A percentile compares a stretch with the other conserved stretches of the same genome.
Evolutionary conservation across 92 coral and sea anemone species (phyloP).

Genomic region (Bergia sp.): DNA sequence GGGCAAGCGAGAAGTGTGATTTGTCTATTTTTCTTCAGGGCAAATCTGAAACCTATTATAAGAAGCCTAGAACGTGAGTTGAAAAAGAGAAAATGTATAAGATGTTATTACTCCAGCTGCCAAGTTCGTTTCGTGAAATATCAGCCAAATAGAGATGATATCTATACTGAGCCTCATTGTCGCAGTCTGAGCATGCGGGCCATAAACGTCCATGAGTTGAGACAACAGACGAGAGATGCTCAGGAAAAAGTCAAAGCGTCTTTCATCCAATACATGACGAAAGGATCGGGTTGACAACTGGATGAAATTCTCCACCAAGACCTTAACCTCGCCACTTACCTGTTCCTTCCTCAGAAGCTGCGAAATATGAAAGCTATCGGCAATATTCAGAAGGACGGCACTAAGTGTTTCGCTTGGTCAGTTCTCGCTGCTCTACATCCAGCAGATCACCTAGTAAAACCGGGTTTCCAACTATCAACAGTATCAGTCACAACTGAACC

Average conservation of each 20-base stretch:
- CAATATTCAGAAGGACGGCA: conserved; percentile 26
- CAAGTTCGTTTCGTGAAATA: conserved; percentile 42
- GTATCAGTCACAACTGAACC: not conserved
- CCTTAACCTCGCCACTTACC: conserved; percentile 35
- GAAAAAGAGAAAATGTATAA: conserved; percentile 29
- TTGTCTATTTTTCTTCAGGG: conserved; percentile 33
- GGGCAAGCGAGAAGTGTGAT: conserved; percentile 40
- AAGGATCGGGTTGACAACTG: conserved; percentile 31
- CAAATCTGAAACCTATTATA: conserved; percentile 13
- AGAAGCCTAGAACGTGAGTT: conserved; percentile 17
- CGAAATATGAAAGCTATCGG: conserved; percentile 24
- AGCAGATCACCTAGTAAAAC: not conserved
- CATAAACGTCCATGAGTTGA: conserved; percentile 16
- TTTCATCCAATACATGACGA: conserved; percentile 10
- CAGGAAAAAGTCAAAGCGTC: not conserved
- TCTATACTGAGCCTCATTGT: conserved; percentile 31
- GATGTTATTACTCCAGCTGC: conserved; percentile 11
- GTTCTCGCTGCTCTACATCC: conserved; percentile 44
- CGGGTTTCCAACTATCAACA: no score
- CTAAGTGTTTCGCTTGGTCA: conserved; percentile 34
- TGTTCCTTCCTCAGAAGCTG: conserved; percentile 33
- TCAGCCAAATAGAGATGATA: conserved; percentile 29
- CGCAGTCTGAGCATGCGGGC: conserved; percentile 34
- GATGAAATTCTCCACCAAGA: conserved; percentile 37
- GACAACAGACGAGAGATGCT: conserved; percentile 29